Evolutionary conservation across 2,113 vertebrate genomes (phyloP), one percentile per base, ranked within the genome.

Genomic region (Lethenteron reissneri): DNA sequence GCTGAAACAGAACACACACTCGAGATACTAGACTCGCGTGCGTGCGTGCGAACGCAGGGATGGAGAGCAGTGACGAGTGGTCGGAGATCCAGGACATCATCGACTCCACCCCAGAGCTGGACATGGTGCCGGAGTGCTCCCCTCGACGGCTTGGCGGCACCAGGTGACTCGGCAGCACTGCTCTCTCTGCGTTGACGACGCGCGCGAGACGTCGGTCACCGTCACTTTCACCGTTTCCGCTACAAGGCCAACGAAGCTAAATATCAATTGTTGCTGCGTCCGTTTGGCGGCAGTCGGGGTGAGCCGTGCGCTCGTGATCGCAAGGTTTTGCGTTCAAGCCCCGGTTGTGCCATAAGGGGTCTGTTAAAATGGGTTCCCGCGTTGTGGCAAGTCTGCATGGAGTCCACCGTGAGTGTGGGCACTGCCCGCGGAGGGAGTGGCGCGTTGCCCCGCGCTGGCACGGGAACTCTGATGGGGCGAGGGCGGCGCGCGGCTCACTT

Each of bases 61-160:
- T 99, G 92, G 94, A 90, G 73, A 97, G 94, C 83, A 97, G 94
- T 2, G 92, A 97, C 0, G 94, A 99, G 76, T 97, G 92, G 88
- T 88, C 90, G 0, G 91, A 99, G 62, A 89, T 97, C 74, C 92
- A 89, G 75, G 94, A 99, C 76, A 88, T 90, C 75, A 88, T 94
- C 2, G 91, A 97, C 75, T 95, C 91, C 0, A 95, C 94, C 6
- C 90, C 89, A 1, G 92, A 97, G 75, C 78, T 94, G 77, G 92
- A 97, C 73, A 87, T 90, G 86, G 85, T 86, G 73, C 84, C 88
- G 56, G 90, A 99, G 74, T n/a, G 86, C 87, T 4, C 83, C 86
- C 5, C 73, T 89, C 72, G 91, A 90, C 25, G 70, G 70, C 60
- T 87, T 73, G 83, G 84, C 19, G 88, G 90, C 73, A 95, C 85